These are phyloP conservation scores for Zapus hudsonius DNA, from an alignment of 2,113 vertebrate genomes.

Conservation along the genomic window DNA sequence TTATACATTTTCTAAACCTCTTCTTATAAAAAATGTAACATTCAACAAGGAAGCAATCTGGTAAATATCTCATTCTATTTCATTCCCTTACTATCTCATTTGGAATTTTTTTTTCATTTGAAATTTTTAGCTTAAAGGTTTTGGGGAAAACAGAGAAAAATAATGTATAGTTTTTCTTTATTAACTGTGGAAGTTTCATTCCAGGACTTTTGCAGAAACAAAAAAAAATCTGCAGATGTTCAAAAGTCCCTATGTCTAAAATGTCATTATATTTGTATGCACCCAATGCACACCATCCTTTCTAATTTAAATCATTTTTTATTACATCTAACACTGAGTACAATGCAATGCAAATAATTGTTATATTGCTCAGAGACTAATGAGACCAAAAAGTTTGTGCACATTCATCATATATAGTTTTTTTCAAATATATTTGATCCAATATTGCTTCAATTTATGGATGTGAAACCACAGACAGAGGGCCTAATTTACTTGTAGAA, in stretches of 20 bases:
- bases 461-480: not conserved
- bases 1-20: not conserved
- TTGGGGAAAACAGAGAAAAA: slow-evolving; percentile 27
- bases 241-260: not conserved
- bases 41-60: not conserved
- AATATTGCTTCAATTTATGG: not conserved
- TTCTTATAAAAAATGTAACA: slow-evolving; percentile 37
- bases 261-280: not conserved
- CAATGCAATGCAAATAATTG: not conserved
- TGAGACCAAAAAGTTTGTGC: not conserved
- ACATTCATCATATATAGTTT: not conserved
- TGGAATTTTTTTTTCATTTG: too few relatives aligned
- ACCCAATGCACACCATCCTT: not conserved
- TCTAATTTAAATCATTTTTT: not conserved
- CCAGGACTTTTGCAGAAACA: not conserved
- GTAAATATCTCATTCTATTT: not conserved
- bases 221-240: not conserved
- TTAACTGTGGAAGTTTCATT: not conserved
- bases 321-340: not conserved
- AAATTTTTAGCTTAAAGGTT: slow-evolving; percentile 38
- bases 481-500: not conserved
- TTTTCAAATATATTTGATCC: not conserved
- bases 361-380: not conserved
- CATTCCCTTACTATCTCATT: not conserved
- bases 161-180: not conserved